phyloP scores from a whole-genome alignment of 2,113 vertebrate genomes.

The Scatophagus argus region DNA sequence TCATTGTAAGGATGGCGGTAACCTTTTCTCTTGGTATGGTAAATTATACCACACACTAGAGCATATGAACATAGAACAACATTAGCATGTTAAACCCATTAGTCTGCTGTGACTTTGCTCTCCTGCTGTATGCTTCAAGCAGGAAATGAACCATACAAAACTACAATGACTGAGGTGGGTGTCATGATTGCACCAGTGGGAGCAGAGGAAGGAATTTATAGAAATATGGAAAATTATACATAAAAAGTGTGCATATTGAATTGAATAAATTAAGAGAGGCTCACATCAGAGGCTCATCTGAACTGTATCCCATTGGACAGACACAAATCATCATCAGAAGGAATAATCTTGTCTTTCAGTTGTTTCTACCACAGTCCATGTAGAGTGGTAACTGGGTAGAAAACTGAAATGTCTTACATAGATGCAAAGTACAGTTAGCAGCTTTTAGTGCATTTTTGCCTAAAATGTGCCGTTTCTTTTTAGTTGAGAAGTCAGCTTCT shows the following conservation, averaged over 20 bases:
- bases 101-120: constrained; percentile 42
- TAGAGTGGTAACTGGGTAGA: neutral
- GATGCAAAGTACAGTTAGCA: neutral
- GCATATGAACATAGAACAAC: constrained; percentile 38
- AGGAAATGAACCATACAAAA: constrained; percentile 53
- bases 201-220: constrained; percentile 1
- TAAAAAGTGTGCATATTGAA: constrained; percentile 1
- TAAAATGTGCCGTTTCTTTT: neutral
- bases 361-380: neutral
- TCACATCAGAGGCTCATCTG: constrained; percentile 32
- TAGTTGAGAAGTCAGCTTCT: no score
- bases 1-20: constrained; percentile 57
- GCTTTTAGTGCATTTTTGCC: neutral
- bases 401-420: constrained; percentile 4
- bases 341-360: constrained; percentile 13
- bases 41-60: constrained; percentile 49
- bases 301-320: neutral
- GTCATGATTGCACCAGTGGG: constrained; percentile 27
- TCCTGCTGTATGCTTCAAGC: constrained; percentile 19
- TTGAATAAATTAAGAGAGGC: constrained; percentile 23
- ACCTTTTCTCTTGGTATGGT: constrained; percentile 56
- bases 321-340: constrained; percentile 3
- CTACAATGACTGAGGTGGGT: constrained; percentile 23
- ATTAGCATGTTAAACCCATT: constrained; percentile 74
- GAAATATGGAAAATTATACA: constrained; percentile 34